Conservation (phyloP, 2,888 invertebrate genomes). For the Sphaerophoria taeniata region DNA sequence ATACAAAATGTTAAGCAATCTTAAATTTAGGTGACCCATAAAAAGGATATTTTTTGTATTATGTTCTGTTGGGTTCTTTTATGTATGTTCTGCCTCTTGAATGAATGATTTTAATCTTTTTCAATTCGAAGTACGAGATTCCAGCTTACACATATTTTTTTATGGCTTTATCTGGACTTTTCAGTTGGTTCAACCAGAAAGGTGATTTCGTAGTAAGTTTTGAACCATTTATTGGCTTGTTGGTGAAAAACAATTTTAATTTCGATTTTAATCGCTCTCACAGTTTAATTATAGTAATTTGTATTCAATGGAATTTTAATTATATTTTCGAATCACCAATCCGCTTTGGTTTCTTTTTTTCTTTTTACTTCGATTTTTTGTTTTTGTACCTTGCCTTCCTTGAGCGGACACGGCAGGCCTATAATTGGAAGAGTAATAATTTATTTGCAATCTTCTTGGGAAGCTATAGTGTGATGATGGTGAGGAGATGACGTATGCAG, state of each 20-base stretch:
- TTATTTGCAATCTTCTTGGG: slow-evolving; percentile 24
- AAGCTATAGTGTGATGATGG: neutral
- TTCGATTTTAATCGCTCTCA: slow-evolving; percentile 22
- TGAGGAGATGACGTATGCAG: neutral
- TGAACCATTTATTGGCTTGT: neutral
- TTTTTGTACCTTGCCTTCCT: neutral
- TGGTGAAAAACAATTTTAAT: slow-evolving; percentile 5
- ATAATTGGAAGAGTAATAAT: slow-evolving; percentile 28
- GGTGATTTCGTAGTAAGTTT: neutral
- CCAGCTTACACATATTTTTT: neutral
- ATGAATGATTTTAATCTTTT: slow-evolving; percentile 22
- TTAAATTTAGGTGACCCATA: slow-evolving; percentile 24
- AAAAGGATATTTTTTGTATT: slow-evolving; percentile 1
- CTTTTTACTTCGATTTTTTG: too few species aligned
- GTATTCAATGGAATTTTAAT: slow-evolving; percentile 35
- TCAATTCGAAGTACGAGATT: neutral
- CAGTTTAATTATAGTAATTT: slow-evolving; percentile 20
- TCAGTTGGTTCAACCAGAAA: neutral
- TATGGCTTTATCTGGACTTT: neutral
- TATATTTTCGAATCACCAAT: slow-evolving; percentile 12
- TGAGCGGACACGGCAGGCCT: neutral
- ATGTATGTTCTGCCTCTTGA: neutral
- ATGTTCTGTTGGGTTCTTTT: slow-evolving; percentile 6
- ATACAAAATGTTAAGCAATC: slow-evolving; percentile 27
- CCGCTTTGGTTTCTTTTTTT: neutral